Conservation (phyloP, 2,888 invertebrate species). For the Drosophila meridionalis region DNA sequence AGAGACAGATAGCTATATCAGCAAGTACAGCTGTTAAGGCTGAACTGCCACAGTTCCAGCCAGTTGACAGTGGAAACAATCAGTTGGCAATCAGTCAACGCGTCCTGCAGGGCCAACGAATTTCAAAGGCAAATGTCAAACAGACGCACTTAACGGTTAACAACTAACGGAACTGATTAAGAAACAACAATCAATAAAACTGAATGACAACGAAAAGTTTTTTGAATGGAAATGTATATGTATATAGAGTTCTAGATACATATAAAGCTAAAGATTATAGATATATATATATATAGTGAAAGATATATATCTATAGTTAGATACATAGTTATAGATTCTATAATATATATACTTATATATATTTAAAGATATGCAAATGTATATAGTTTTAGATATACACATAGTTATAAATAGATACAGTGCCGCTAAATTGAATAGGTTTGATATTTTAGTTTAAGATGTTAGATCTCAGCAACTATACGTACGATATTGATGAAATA, state of each 20-base stretch:
- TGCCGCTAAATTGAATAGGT: too few relatives aligned
- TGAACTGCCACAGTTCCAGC: conserved; percentile 3
- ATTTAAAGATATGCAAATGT: too few relatives aligned
- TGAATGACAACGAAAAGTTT: neutral
- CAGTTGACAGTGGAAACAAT: conserved; percentile 15
- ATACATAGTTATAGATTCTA: too few relatives aligned
- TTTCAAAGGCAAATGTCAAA: conserved; percentile 1
- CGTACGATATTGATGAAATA: too few relatives aligned
- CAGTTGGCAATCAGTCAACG: conserved; percentile 8
- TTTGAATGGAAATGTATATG: neutral
- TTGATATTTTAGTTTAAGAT: too few relatives aligned
- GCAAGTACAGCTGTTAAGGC: conserved; percentile 9
- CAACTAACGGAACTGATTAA: conserved; percentile 2
- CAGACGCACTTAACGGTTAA: neutral
- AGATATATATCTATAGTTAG: too few relatives aligned
- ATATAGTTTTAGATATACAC: too few relatives aligned
- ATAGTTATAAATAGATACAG: too few relatives aligned
- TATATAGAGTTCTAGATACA: neutral
- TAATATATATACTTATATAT: too few relatives aligned
- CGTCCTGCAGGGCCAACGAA: neutral
- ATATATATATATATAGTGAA: neutral
- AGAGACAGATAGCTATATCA: neutral
- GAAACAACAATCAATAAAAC: neutral
- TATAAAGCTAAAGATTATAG: too few relatives aligned
- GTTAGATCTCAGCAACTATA: too few relatives aligned